Conservation (phyloP, 2,113 vertebrate genomes). For the Ailurus styani region DNA sequence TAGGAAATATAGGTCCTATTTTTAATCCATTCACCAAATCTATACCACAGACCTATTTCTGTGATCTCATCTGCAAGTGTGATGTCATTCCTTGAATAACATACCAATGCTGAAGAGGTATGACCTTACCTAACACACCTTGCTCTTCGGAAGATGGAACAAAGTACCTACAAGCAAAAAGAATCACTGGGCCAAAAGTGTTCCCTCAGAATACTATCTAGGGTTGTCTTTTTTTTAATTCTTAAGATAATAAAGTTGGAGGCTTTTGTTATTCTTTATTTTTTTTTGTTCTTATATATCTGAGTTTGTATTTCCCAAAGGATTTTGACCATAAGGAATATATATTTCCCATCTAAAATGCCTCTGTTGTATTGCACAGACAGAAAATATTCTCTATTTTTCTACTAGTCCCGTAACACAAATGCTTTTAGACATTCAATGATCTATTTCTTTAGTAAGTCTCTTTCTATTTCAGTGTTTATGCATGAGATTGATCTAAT, state of each 20-base stretch:
- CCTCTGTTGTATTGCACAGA: neutral
- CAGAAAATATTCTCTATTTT: slow-evolving; percentile 47
- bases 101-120: neutral
- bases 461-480: slow-evolving; percentile 70
- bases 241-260: neutral
- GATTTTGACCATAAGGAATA: neutral
- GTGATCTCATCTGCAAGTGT: neutral
- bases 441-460: slow-evolving; percentile 73
- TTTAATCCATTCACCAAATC: neutral
- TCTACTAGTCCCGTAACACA: slow-evolving; percentile 21
- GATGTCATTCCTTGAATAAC: neutral
- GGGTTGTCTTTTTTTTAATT: neutral
- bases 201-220: neutral
- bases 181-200: neutral
- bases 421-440: slow-evolving; percentile 61
- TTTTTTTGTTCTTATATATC: neutral
- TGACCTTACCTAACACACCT: neutral
- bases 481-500: slow-evolving; percentile 68
- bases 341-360: slow-evolving; percentile 34
- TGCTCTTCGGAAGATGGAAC: neutral
- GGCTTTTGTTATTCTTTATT: neutral
- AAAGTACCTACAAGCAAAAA: neutral
- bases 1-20: neutral
- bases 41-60: neutral
- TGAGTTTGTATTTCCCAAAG: neutral